Base-by-base conservation (phyloP, 2,113 vertebrate genomes). In the Alethe diademata region DNA sequence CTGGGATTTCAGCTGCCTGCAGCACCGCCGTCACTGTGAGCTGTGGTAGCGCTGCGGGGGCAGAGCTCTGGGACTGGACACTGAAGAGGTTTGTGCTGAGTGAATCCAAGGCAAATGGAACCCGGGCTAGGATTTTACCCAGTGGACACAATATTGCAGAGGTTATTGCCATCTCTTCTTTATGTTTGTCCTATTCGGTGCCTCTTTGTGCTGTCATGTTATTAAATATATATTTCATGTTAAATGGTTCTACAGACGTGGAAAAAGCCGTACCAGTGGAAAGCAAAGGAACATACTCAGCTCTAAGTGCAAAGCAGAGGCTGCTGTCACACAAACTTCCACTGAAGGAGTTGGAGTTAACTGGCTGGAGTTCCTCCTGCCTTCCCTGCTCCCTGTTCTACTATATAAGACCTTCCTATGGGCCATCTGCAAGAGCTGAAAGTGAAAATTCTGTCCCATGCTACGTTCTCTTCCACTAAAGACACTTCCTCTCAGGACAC, bases 181-280 rank as follows among this genome's bases (percentile, higher is more conserved):
- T 43, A 31, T 28, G 48, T 56, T 60, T 57, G 36, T 67, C 70
- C 66, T 35, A 1, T 33, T 79, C 4, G 2, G 61, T 9, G 6
- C 66, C 45, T 75, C 61, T 87, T 70, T 16, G 29, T n/a, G 90
- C 54, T 43, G 17, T 38, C 7, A 0, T 25, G 4, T 91, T 95
- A 95, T 93, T 97, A 93, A 90, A 54, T 56, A 64, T 2, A 28
- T 88, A 73, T 90, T 96, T 93, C 80, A 79, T 50, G 19, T 38
- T 23, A n/a, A 95, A 65, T 56, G 1, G 1, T 33, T 87, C 45
- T 76, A 40, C 8, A 60, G 51, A 11, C 12, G 20, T 53, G 36
- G 42, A 85, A 36, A 79, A 95, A 65, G 47, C 29, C 24, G 6
- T 58, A 82, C 51, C 38, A 28, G 26, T 31, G 61, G 53, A 6